Conservation (phyloP, 2,888 invertebrate species). For the Drosophila neotestacea region DNA sequence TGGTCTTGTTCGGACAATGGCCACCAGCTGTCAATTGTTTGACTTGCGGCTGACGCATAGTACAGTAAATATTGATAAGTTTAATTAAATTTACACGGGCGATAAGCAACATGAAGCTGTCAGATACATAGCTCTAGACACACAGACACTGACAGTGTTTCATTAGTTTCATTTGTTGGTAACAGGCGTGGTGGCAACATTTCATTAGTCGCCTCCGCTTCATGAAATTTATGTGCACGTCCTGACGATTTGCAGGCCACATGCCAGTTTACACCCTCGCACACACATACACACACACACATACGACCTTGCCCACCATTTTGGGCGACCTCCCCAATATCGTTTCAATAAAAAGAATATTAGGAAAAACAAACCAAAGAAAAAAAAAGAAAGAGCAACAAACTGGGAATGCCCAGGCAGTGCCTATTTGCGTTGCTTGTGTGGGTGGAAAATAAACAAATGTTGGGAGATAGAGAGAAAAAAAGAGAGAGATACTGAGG, state of each 20-base stretch:
- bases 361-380: slow-evolving; percentile 15
- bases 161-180: slow-evolving; percentile 29
- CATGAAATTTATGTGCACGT: slow-evolving; percentile 68
- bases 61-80: slow-evolving; percentile 66
- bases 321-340: slow-evolving; percentile 43
- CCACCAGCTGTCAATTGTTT: slow-evolving; percentile 65
- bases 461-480: not conserved
- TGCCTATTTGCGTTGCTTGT: slow-evolving; percentile 39
- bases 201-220: slow-evolving; percentile 62
- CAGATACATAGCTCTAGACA: not conserved
- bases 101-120: slow-evolving; percentile 17
- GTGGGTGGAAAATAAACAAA: slow-evolving; percentile 51
- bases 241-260: slow-evolving; percentile 50
- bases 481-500: not conserved
- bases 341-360: slow-evolving; percentile 51
- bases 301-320: slow-evolving; percentile 35
- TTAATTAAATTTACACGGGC: slow-evolving; percentile 72
- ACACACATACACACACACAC: slow-evolving; percentile 45
- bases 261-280: slow-evolving; percentile 63
- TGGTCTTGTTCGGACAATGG: slow-evolving; percentile 29
- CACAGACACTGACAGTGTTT: slow-evolving; percentile 21
- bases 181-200: slow-evolving; percentile 28
- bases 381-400: slow-evolving; percentile 1
- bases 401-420: slow-evolving; percentile 21
- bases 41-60: slow-evolving; percentile 44